A percentile compares a stretch with the other conserved stretches of the same genome.
Conservation (phyloP, 2,888 invertebrate genomes). For the Congeria kusceri region DNA sequence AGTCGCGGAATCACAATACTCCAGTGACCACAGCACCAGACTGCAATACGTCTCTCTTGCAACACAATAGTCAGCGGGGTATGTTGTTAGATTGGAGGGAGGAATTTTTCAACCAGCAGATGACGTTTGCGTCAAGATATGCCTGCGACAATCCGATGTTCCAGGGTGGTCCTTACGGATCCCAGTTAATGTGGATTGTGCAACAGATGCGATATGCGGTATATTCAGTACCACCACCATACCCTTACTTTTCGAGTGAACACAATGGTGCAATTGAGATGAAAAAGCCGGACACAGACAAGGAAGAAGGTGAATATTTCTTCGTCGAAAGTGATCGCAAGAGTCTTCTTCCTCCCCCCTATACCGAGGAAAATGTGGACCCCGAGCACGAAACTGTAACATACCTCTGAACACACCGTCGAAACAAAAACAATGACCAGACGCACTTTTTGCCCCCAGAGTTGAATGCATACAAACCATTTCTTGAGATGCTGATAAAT, state of each 20-base stretch:
- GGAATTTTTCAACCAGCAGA: conserved; percentile 34
- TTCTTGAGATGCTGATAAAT: too few species aligned
- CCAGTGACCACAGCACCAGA: neutral
- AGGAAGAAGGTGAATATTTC: conserved; percentile 7
- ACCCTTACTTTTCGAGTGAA: neutral
- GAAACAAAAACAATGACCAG: neutral
- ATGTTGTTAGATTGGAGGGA: conserved; percentile 42
- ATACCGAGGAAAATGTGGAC: conserved; percentile 48
- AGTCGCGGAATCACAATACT: neutral
- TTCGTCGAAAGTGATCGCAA: conserved; percentile 12
- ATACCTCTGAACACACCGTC: conserved; percentile 33
- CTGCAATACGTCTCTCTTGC: neutral
- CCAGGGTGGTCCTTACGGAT: conserved; percentile 27
- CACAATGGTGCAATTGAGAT: neutral
- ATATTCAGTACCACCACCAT: conserved; percentile 30
- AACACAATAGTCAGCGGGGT: neutral
- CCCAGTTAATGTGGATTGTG: conserved; percentile 55
- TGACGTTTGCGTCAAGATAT: conserved; percentile 2
- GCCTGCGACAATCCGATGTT: neutral
- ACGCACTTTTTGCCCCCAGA: too few species aligned
- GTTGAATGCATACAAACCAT: too few species aligned
- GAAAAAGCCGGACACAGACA: neutral
- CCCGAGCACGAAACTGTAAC: conserved; percentile 49
- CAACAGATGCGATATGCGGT: conserved; percentile 53
- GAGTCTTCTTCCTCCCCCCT: conserved; percentile 49